Evolutionary conservation across 1,140 invertebrate genomes (phyloP), one percentile per base, ranked within the genome.

Genomic region (Megalonaias nervosa): DNA sequence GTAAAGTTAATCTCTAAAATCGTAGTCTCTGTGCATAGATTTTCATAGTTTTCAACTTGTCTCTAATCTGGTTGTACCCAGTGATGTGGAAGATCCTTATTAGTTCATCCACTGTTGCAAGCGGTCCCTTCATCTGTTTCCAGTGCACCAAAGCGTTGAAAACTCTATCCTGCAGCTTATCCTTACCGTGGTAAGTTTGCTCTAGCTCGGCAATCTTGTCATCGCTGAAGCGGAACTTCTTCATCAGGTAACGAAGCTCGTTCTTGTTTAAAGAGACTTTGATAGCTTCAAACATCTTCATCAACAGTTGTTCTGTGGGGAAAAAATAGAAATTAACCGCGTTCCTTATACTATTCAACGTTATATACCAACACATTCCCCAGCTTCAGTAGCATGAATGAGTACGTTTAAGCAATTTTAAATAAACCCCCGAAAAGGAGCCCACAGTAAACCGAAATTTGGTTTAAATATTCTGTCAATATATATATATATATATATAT

Each of bases 21-120:
- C 86, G 76, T 19, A 88, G 61, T 62, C 87, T 82, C 68, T 90
- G 87, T 14, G 85, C 77, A 70, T 82, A 86, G 23, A 90, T 80
- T 74, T 90, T 88, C 85, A 90, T 88, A 9, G 82, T 81, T 26
- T 73, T 74, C n/a, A 89, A 73, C 67, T 88, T 84, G 1, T 79
- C 38, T n/a, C 84, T 84, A 11, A 89, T 66, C 5, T 84, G 74
- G 23, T 88, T 84, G 67, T 88, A 85, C 48, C 87, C 87, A 67
- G 90, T 79, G 21, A 90, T 83, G 68, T 90, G 88, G 38, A 88
- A 83, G 19, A 89, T 81, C 26, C 88, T 73, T 13, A 90, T 85
- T 11, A 90, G 79, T 69, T 89, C 88, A 61, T 89, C 88, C 58
- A 84, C 74, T 11, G 83, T 88, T 61, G 89, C 89, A 11, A 81